Percentiles rank a stretch among this genome's conserved stretches.
Conservation (phyloP, 2,113 vertebrate genomes). For the Thomomys bottae region DNA sequence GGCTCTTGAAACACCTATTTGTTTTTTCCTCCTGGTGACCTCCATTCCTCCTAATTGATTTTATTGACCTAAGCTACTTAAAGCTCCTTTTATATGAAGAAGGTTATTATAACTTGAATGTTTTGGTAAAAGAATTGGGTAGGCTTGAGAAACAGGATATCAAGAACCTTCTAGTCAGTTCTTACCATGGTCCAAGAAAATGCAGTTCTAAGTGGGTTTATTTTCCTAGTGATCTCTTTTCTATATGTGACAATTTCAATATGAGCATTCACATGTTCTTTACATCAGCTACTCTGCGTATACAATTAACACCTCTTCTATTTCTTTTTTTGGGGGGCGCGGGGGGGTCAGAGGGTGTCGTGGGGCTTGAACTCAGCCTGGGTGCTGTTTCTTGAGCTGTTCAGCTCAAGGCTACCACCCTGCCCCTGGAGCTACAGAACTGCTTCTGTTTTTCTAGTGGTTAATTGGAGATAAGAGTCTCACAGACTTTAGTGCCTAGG, state of each 20-base stretch:
- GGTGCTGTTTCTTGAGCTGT: too few relatives aligned
- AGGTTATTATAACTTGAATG: constrained; percentile 13
- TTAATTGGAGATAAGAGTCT: too few relatives aligned
- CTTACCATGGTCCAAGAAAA: constrained; percentile 39
- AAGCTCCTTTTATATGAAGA: neutral
- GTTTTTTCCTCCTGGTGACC: constrained; percentile 40
- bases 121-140: constrained; percentile 4
- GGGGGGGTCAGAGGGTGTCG: too few relatives aligned
- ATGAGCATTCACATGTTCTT: constrained; percentile 58
- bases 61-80: constrained; percentile 18
- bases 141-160: neutral
- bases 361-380: too few relatives aligned
- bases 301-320: constrained; percentile 51
- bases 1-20: neutral
- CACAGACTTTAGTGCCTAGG: too few relatives aligned
- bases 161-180: neutral
- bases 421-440: too few relatives aligned
- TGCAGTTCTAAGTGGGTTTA: constrained; percentile 25
- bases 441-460: too few relatives aligned
- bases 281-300: constrained; percentile 29
- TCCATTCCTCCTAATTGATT: constrained; percentile 31
- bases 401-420: too few relatives aligned
- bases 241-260: constrained; percentile 47
- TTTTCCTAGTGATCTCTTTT: constrained; percentile 11
- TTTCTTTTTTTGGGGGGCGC: neutral